These are phyloP conservation scores for Callorhinus ursinus DNA, from an alignment of 2,113 vertebrate species.

Conservation along the genomic window DNA sequence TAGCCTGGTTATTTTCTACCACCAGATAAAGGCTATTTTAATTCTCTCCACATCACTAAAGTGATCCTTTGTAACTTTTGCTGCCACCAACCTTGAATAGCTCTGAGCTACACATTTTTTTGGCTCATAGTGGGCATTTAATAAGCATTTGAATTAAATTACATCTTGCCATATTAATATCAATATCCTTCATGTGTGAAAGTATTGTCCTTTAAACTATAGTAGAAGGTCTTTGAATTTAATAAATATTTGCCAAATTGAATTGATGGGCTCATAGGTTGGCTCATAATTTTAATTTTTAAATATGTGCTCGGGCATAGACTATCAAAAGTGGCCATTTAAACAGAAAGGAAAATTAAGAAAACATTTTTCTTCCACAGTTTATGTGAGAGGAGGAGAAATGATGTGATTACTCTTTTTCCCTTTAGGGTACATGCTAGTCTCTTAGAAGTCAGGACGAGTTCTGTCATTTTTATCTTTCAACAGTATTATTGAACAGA, in stretches of 20 bases:
- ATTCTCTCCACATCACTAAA: background rate
- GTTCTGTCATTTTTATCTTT: background rate
- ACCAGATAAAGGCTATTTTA: background rate
- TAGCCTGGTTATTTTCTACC: background rate
- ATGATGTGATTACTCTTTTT: background rate
- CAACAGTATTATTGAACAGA: background rate
- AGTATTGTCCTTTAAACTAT: conserved; percentile 24
- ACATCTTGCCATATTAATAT: conserved; percentile 35
- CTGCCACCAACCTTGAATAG: background rate
- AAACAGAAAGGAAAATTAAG: background rate
- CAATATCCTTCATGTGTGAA: background rate
- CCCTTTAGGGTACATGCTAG: background rate
- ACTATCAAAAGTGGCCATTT: background rate
- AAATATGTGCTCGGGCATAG: background rate
- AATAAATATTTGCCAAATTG: conserved; percentile 21
- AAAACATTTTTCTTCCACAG: background rate
- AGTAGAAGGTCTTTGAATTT: conserved; percentile 12
- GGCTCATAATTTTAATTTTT: conserved; percentile 37
- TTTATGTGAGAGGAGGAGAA: background rate
- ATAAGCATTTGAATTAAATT: conserved; percentile 55
- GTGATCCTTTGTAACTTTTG: background rate
- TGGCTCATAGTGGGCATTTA: background rate
- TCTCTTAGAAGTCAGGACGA: background rate
- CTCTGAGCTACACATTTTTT: background rate
- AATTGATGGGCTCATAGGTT: background rate